These are phyloP conservation scores for Drosophila aff. DNA, from an alignment of 1,140 invertebrate species.

Conservation along the genomic window DNA sequence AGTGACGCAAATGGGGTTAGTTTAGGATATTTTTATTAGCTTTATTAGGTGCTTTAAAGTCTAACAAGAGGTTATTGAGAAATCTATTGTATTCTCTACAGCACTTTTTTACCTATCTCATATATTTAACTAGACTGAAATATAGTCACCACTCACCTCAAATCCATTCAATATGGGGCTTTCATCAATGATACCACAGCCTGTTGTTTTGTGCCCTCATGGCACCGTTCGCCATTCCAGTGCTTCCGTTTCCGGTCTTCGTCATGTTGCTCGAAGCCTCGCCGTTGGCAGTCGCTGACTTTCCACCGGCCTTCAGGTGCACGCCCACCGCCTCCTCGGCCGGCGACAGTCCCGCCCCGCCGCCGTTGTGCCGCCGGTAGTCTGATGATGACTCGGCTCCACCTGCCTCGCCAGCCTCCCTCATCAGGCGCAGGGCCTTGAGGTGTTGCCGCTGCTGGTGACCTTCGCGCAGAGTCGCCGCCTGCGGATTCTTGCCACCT, in stretches of 20 bases:
- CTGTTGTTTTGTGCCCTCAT: conserved; percentile 78
- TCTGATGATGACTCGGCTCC: conserved; percentile 18
- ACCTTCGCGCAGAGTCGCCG: conserved; percentile 60
- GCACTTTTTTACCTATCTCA: background rate
- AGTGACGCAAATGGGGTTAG: background rate
- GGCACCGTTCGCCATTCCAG: conserved; percentile 51
- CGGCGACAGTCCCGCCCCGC: conserved; percentile 39
- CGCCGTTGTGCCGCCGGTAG: conserved; percentile 50
- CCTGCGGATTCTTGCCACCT: conserved; percentile 36
- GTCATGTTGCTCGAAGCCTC: conserved; percentile 56
- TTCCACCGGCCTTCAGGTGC: conserved; percentile 46
- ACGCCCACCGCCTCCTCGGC: conserved; percentile 59
- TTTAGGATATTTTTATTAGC: background rate
- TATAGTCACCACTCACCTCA: conserved; percentile 59
- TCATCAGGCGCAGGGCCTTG: conserved; percentile 65
- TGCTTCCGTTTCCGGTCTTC: conserved; percentile 27
- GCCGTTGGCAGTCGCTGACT: conserved; percentile 44
- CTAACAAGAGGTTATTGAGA: background rate
- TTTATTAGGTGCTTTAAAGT: background rate
- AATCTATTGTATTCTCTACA: background rate
- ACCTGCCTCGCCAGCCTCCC: conserved; percentile 32
- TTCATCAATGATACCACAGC: conserved; percentile 85
- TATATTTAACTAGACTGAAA: background rate
- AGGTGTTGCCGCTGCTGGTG: conserved; percentile 67
- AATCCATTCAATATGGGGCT: conserved; percentile 80